Evolutionary conservation across 2,113 vertebrate species (phyloP), one percentile per base, ranked within the genome.

Genomic region (Semicossyphus pulcher): DNA sequence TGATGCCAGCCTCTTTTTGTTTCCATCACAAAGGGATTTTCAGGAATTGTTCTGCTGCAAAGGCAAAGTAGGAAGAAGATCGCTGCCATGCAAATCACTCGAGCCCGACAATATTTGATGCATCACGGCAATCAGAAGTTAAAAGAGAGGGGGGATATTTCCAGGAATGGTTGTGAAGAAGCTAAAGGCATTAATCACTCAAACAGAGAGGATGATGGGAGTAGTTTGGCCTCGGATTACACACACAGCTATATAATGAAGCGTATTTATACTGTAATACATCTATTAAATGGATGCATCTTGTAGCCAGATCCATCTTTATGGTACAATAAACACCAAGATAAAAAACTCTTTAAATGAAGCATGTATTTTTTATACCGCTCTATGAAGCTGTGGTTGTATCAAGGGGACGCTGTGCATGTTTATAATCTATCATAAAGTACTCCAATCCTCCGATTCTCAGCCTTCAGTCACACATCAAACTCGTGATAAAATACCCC

Each of bases 21-120:
- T 86, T 84, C 78, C 72, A 83, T 78, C 81, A 88, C 77, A 73
- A 78, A 78, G 45, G 57, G 69, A 77, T 86, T 86, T 84, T 73
- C 41, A 81, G 84, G 73, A 81, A 88, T 70, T 73, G 63, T 78
- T 73, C 58, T 28, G 58, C 66, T 78, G 53, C 60, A 60, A 72
- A 76, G 66, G 52, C 23, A 47, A 42, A 70, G 59, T 29, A 54
- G 44, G 36, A 62, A 49, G 49, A 45, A 66, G 47, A 59, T 74
- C 26, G 57, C 29, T 56, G 57, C 47, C 68, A 53, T 60, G 72
- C 72, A 67, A 87, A 86, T 79, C 52, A 81, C 74, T 68, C 31
- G 28, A 83, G 81, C 48, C 48, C 14, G 59, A 63, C 28, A 70
- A 58, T 72, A 71, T 81, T 65, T 84, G 65, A 85, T 71, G n/a